Evolutionary conservation across 2,797 vertebrate species (phyloP).

Genomic region (Somateria mollissima): DNA sequence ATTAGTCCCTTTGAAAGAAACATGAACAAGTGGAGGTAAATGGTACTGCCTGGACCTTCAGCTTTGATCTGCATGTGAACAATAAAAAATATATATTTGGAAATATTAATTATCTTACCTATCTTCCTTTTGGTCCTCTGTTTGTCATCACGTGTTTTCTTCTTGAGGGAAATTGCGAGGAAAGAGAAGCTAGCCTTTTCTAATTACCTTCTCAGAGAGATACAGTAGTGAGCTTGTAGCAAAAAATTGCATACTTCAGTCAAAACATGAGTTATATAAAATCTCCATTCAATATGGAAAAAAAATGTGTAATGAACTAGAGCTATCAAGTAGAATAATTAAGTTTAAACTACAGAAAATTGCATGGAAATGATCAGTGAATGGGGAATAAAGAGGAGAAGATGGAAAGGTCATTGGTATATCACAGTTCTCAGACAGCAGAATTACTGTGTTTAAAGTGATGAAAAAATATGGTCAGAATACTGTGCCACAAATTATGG

Average conservation of each 20-base stretch:
- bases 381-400: neutral
- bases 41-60: neutral
- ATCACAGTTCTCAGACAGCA: neutral
- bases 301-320: neutral
- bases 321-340: neutral
- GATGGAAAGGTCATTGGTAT: neutral
- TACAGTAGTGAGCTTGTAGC: neutral
- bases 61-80: neutral
- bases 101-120: neutral
- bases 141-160: neutral
- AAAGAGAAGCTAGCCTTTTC: neutral
- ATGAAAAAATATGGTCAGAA: neutral
- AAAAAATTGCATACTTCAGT: neutral
- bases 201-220: neutral
- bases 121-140: neutral
- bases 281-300: neutral
- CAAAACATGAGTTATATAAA: neutral
- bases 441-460: neutral
- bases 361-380: neutral
- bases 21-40: neutral
- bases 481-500: neutral
- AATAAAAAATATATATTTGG: neutral
- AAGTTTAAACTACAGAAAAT: neutral
- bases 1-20: neutral
- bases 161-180: neutral